Evolutionary conservation across 2,888 invertebrate genomes (phyloP), one percentile per base, ranked within the genome.

Genomic region (Stratiomys singularior): DNA sequence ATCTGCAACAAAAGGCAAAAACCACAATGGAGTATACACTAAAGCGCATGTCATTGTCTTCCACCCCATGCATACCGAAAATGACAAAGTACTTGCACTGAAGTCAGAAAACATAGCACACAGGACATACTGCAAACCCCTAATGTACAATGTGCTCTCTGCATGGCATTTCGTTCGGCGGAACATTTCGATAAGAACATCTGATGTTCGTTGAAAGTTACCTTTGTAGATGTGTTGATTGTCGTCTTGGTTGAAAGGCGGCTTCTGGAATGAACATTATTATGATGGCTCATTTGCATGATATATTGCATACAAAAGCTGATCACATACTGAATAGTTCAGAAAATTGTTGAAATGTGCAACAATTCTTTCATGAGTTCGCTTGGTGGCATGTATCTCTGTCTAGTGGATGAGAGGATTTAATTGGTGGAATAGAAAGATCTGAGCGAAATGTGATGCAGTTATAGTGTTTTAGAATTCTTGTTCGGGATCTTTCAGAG

Each of bases 231-330:
- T 13, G 52, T 18, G 58, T 25, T 60, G 23, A 21, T 60, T 25
- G 58, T 60, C 23, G 23, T 60, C 58, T 21, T 21, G 23, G 15
- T 15, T 15, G 15, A 18, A 52, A n/a, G 4, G 52, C 52, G 15
- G 52, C 52, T 52, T 13, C 52, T 18, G 52, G 18, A 52, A 52
- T 18, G 15, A 52, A 52, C 52, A 52, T 13, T 13, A 52, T n/a
- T 60, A 60, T 25, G 58, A 60, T 25, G 25, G 58, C 23, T 60
- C 58, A 60, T 60, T 60, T 60, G 58, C 58, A 60, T 60, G 58
- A 4, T 25, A 60, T 21, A 25, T 18, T 60, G 25, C 13, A 23
- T 60, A 25, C 15, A 23, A 23, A 60, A 13, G 4, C 4, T 52
- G 15, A 4, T 52, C 52, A 13, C 9, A 37, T 37, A 52, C 7